These are phyloP conservation scores for Heliconius erato DNA, from an alignment of 2,888 invertebrate genomes.

Conservation along the genomic window DNA sequence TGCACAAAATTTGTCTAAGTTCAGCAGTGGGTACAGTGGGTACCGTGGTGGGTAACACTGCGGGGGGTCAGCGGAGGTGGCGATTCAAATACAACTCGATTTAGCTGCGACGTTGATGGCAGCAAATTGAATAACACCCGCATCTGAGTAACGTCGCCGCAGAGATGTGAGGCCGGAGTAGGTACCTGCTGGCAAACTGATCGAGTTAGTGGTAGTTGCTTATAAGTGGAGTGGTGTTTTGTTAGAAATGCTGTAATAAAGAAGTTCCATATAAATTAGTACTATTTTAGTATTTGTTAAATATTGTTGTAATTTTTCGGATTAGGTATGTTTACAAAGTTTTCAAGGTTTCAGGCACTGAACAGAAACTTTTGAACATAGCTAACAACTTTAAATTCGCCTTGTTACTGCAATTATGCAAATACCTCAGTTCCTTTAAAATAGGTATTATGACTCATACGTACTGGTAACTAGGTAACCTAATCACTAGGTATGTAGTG, in stretches of 20 bases:
- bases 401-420: no score
- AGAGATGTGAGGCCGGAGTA: conserved; percentile 30
- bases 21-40: no score
- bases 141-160: conserved; percentile 27
- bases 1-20: no score
- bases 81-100: conserved; percentile 11
- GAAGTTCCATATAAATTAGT: no score
- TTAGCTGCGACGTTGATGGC: conserved; percentile 24
- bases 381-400: no score
- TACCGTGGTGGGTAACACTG: background rate
- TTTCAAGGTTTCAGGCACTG: no score
- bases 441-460: no score
- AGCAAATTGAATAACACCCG: conserved; percentile 35
- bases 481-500: conserved; percentile 7
- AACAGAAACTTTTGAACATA: fast-evolving
- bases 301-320: no score
- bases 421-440: no score
- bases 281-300: no score
- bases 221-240: background rate
- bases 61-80: background rate
- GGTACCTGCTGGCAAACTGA: background rate
- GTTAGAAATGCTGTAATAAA: background rate
- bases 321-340: no score
- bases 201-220: background rate
- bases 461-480: background rate